These are phyloP conservation scores for Aphrophora alni DNA, from an alignment of 2,888 invertebrate species.

Conservation along the genomic window DNA sequence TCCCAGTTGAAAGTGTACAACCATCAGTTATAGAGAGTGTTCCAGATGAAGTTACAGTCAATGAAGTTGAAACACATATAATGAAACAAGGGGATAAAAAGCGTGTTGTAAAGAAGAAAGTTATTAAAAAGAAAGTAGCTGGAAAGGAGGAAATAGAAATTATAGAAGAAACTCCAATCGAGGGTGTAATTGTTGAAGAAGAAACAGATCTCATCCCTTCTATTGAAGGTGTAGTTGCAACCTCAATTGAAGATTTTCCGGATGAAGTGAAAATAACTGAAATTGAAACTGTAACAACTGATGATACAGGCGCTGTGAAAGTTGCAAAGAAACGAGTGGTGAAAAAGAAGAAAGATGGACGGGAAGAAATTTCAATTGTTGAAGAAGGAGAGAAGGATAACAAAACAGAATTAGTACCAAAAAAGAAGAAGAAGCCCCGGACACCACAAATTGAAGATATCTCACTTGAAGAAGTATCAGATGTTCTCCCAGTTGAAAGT, in stretches of 20 bases:
- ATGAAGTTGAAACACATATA: conserved; percentile 46
- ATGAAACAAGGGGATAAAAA: conserved; percentile 41
- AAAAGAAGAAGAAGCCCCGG: conserved; percentile 49
- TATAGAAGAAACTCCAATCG: conserved; percentile 36
- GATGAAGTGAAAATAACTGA: conserved; percentile 57
- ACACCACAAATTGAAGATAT: conserved; percentile 52
- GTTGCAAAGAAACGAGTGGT: conserved; percentile 33
- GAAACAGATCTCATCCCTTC: conserved; percentile 18
- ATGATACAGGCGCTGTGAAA: conserved; percentile 20
- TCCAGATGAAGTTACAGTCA: conserved; percentile 57
- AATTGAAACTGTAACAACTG: conserved; percentile 50
- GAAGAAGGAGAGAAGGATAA: conserved; percentile 24
- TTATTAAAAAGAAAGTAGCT: conserved; percentile 33
- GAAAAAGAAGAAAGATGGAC: conserved; percentile 40
- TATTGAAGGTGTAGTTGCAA: conserved; percentile 17
- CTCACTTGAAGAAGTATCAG: conserved; percentile 42
- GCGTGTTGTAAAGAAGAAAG: conserved; percentile 35
- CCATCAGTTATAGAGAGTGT: conserved; percentile 56
- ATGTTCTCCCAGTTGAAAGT: conserved; percentile 51
- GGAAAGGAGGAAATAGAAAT: conserved; percentile 36
- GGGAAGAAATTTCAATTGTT: conserved; percentile 21
- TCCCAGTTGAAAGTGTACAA: conserved; percentile 15
- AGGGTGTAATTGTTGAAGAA: conserved; percentile 25
- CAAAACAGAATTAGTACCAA: too few species aligned
- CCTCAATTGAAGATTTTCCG: conserved; percentile 22